Percentiles rank a stretch among this genome's conserved stretches.
Evolutionary conservation across 2,888 invertebrate species (phyloP).

Genomic region (Onchidella celtica): DNA sequence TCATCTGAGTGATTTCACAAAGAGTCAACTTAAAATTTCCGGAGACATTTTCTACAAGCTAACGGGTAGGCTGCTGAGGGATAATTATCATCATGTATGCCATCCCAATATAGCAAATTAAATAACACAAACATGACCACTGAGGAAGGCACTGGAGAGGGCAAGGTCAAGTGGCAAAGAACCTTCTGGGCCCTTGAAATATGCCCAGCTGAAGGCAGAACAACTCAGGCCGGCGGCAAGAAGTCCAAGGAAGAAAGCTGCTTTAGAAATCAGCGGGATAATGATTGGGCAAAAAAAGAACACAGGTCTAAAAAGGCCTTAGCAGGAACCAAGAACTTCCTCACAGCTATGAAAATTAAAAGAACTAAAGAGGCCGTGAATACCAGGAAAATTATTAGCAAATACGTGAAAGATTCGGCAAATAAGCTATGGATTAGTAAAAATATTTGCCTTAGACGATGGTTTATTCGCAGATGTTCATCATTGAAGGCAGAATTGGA

Average conservation of each 20-base stretch:
- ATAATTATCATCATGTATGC: too few relatives aligned
- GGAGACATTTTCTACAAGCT: too few relatives aligned
- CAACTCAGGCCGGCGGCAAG: neutral
- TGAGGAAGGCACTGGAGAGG: too few relatives aligned
- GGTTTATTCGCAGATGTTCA: neutral
- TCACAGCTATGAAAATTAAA: neutral
- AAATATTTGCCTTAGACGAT: neutral
- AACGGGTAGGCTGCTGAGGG: too few relatives aligned
- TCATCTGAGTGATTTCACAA: too few relatives aligned
- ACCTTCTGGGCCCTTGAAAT: neutral
- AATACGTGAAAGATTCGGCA: too few relatives aligned
- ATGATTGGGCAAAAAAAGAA: neutral
- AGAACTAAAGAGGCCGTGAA: neutral
- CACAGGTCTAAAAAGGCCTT: neutral
- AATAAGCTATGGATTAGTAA: neutral
- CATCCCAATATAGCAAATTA: too few relatives aligned
- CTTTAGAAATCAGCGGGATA: neutral
- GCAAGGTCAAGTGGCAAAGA: too few relatives aligned
- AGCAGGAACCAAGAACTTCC: neutral
- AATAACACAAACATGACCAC: too few relatives aligned
- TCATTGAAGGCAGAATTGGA: neutral
- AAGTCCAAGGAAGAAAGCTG: neutral
- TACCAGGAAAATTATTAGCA: neutral
- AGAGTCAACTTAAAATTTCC: too few relatives aligned
- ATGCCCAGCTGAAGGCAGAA: neutral